Evolutionary conservation across 1,140 invertebrate genomes (phyloP).

Genomic region (Ridgeia piscesae): DNA sequence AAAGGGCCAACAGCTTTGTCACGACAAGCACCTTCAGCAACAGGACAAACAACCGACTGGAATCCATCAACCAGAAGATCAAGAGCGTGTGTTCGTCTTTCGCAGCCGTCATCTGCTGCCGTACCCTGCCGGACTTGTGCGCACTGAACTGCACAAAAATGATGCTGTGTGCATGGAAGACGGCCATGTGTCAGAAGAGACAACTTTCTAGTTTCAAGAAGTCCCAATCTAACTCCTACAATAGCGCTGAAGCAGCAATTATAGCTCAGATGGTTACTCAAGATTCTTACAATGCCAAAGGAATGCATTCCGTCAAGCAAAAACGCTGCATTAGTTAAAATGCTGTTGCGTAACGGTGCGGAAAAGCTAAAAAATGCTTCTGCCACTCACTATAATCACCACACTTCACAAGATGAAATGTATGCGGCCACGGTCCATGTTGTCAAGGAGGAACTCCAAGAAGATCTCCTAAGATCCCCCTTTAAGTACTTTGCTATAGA

Average conservation of each 20-base stretch:
- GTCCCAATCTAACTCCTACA: not conserved
- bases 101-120: too few species aligned
- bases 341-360: not conserved
- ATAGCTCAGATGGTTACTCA: conserved; percentile 13
- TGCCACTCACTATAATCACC: too few species aligned
- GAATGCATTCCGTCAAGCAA: conserved; percentile 10
- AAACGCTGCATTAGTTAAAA: not conserved
- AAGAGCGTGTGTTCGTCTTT: not conserved
- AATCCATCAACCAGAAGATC: conserved; percentile 11
- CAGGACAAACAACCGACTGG: not conserved
- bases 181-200: too few species aligned
- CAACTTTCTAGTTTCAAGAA: too few species aligned
- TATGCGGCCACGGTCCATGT: too few species aligned
- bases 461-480: conserved; percentile 13
- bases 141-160: not conserved
- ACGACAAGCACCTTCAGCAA: not conserved
- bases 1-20: not conserved
- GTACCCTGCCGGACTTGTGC: too few species aligned
- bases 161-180: too few species aligned
- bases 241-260: not conserved
- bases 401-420: too few species aligned
- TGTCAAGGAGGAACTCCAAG: not conserved
- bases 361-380: too few species aligned
- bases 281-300: conserved; percentile 13
- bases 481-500: conserved; percentile 8